Evolutionary conservation across 1,140 invertebrate species (phyloP), one percentile per base, ranked within the genome.

Genomic region (Pseudomyrmex cubaensis): DNA sequence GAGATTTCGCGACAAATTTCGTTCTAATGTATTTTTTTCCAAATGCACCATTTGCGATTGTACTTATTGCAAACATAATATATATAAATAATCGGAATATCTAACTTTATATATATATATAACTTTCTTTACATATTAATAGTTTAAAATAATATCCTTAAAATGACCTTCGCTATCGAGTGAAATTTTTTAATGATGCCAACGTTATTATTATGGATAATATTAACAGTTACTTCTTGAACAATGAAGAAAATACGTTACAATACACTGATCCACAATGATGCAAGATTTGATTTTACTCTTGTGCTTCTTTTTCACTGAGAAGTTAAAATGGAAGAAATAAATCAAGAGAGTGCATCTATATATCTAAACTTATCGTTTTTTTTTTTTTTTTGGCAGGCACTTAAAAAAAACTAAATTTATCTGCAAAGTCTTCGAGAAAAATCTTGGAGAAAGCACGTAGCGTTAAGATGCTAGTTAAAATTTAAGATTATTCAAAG

Each of bases 1-100:
- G 35, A 35, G 35, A 5, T 56, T 73, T 22, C 22, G 80, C 64
- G 9, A 22, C 35, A 48, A 57, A 74, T 57, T 66, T 10, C 46
- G 63, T 13, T n/a, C 72, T 83, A 59, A 56, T 67, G 87, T 90
- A 76, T 89, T 67, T 88, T 35, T 35, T 7, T 85, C 82, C 77
- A 64, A 86, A 88, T 87, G 76, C 76, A 86, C 72, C 83, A 85
- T 82, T 76, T 15, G 25, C 46, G 50, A 56, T 74, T 46, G 25
- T 73, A 35, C 35, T 83, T 70, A 50, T 80, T 72, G 22, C 57
- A 25, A 87, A 84, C 52, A 78, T 66, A 67, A 86, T 72, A 73
- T 54, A 87, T 73, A 62, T n/a, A 12, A 73, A 66, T 73, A 50
- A 59, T 57, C 44, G 12, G 25, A 25, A 69, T 17, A 57, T 62